phyloP scores from a whole-genome alignment of 2,113 vertebrate genomes.

The Hemiprocne comata region DNA sequence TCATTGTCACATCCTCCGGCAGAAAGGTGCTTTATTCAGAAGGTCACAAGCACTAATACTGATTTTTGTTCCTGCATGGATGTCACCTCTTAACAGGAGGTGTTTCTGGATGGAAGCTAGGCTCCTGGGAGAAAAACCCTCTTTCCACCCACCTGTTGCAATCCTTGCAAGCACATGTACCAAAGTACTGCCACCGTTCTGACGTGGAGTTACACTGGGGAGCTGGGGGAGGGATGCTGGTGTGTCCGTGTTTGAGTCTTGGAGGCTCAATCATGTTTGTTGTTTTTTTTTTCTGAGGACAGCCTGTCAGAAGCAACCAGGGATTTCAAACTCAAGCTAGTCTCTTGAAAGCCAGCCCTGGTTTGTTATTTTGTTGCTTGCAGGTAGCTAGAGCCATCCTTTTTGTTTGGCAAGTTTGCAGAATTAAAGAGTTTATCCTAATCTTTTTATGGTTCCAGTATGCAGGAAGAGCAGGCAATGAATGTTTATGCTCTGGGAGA shows the following conservation, averaged over 20 bases:
- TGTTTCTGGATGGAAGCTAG: not conserved
- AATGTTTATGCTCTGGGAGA: not conserved
- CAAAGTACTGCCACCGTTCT: rapidly evolving
- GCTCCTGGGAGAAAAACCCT: not conserved
- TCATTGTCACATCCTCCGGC: not conserved
- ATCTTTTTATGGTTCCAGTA: not conserved
- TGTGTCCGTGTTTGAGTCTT: not conserved
- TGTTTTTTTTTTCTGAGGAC: not conserved
- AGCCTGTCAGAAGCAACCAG: not conserved
- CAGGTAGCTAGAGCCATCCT: not conserved
- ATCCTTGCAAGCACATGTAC: not conserved
- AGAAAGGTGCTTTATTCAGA: not conserved
- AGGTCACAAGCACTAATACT: not conserved
- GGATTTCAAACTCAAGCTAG: not conserved
- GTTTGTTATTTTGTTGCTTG: not conserved
- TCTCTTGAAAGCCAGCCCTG: not conserved
- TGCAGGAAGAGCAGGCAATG: not conserved
- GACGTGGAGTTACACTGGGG: not conserved
- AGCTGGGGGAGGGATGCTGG: not conserved
- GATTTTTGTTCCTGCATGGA: not conserved
- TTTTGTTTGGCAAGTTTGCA: not conserved
- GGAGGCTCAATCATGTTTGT: not conserved
- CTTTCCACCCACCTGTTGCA: not conserved
- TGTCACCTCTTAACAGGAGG: not conserved
- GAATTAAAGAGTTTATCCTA: not conserved